Base-by-base conservation (phyloP, 2,888 invertebrate genomes). In the Pristionchus japonicus region DNA sequence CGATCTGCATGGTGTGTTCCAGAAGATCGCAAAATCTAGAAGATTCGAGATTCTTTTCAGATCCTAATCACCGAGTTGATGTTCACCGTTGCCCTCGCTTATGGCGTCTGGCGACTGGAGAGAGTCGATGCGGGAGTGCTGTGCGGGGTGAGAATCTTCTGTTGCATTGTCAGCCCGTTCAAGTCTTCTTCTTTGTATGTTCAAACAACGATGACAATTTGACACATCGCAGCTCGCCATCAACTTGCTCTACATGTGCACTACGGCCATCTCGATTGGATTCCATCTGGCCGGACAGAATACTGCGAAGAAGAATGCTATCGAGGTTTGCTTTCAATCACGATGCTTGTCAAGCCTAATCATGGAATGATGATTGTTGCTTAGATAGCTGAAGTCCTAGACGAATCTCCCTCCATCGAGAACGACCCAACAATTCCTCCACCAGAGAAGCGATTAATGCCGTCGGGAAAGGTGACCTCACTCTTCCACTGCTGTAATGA, bases 211-310 rank as follows among this genome's bases (percentile, higher is more conserved):
- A 3, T 70, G 13, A 7, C 13, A 70, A 7, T 70, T 15, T 70
- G 34, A 40, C 37, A n/a, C n/a, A n/a, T 86, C 37, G 6, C 86
- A 92, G 91, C 85, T 93, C n/a, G 92, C 92, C 20, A 93, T 93
- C 88, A 93, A 93, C 88, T 92, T 93, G 92, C 90, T 93, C 23
- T 93, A 93, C 90, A 92, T 93, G 92, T 93, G 93, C 89, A 93
- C 93, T 15, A 92, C 92, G 7, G 93, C 93, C 9, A 93, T 94
- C 20, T 91, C 92, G 34, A 94, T 94, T 84, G 94, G 94, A 1
- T 94, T 94, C 74, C 94, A 94, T 90, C 88, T 94, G 74, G 93
- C 93, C 87, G 93, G 94, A 27, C 91, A 93, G n/a, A 88, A 90
- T 13, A 88, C 91, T 31, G 94, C 94, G 13, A 92, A 91, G 34